Percentiles rank a stretch among this genome's conserved stretches.
These are phyloP conservation scores for Gambusia holbrooki DNA, from an alignment of 2,113 vertebrate genomes.

Conservation along the genomic window DNA sequence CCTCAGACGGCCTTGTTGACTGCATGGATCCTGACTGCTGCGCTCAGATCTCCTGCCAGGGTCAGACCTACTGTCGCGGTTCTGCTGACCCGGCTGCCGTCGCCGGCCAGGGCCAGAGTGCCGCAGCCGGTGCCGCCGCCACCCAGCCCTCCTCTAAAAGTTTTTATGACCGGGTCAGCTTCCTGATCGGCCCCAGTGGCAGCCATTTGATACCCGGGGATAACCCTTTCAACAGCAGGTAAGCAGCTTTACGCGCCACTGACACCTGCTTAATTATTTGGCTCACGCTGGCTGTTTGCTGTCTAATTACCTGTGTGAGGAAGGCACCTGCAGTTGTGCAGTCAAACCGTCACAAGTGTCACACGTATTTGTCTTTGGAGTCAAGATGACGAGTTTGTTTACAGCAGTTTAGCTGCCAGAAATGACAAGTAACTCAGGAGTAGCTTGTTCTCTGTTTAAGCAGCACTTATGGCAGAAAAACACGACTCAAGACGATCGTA, in stretches of 20 bases:
- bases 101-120: slow-evolving; percentile 83
- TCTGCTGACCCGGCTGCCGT: slow-evolving; percentile 89
- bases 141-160: slow-evolving; percentile 83
- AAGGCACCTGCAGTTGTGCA: slow-evolving; percentile 56
- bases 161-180: slow-evolving; percentile 92
- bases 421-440: slow-evolving; percentile 27
- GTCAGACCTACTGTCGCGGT: slow-evolving; percentile 91
- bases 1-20: slow-evolving; percentile 91
- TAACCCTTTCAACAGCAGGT: slow-evolving; percentile 96
- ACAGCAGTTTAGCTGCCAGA: slow-evolving; percentile 17
- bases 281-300: slow-evolving; percentile 40
- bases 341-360: slow-evolving; percentile 40
- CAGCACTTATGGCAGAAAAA: neutral
- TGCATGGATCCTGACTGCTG: slow-evolving; percentile 99
- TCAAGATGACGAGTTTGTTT: slow-evolving; percentile 58
- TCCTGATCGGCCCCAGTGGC: slow-evolving; percentile 89
- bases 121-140: slow-evolving; percentile 19
- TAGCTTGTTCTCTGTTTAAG: slow-evolving; percentile 1
- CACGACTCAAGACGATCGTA: neutral
- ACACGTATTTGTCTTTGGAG: slow-evolving; percentile 50
- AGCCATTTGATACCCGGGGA: slow-evolving; percentile 92
- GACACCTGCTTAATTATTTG: slow-evolving; percentile 57
- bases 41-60: slow-evolving; percentile 92
- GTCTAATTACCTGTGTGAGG: slow-evolving; percentile 53
- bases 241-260: slow-evolving; percentile 49